Evolutionary conservation across 2,113 vertebrate genomes (phyloP), one percentile per base, ranked within the genome.

Genomic region (Gallinago undulata): DNA sequence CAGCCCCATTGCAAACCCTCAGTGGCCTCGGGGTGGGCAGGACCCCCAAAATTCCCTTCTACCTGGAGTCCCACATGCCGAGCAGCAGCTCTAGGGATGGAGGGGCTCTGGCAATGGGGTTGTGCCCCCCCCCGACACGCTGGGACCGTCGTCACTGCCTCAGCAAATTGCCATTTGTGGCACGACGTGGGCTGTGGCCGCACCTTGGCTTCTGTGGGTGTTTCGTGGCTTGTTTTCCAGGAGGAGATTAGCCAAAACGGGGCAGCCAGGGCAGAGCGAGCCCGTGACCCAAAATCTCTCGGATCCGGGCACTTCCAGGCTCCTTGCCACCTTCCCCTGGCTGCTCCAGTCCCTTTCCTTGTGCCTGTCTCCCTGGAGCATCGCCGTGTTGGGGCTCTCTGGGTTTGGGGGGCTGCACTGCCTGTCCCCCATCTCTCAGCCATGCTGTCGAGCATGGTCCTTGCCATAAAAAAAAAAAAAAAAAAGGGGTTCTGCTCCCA

Each of bases 11-110:
- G 15, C 24, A 33, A 56, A 6, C 10, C 28, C 14, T 3, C 0
- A 1, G 35, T 7, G 70, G 51, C 23, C 13, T 9, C 1, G 10
- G 70, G 64, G 64, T 5, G 23, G 64, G 19, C 22, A 53, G n/a
- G 14, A 21, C 9, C 73, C 78, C 48, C 15, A 19, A 7, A 39
- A 41, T 19, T 9, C 31, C 35, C 33, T 9, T 28, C 35, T 30
- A 8, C 3, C 62, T 0, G 3, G 15, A 0, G 13, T 4, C 2
- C 19, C 9, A 24, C 0, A 30, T 7, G 41, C 27, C 0, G 10
- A 33, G 47, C 10, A 8, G 72, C 3, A 5, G 84, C 69, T 37
- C 37, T 45, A 1, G 13, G 55, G 8, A 11, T 7, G 0, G 53
- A 14, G n/a, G 25, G 72, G 59, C 19, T 25, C 19, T 11, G 31